Base-by-base conservation (phyloP, 2,113 vertebrate species). In the Mustelus asterias region DNA sequence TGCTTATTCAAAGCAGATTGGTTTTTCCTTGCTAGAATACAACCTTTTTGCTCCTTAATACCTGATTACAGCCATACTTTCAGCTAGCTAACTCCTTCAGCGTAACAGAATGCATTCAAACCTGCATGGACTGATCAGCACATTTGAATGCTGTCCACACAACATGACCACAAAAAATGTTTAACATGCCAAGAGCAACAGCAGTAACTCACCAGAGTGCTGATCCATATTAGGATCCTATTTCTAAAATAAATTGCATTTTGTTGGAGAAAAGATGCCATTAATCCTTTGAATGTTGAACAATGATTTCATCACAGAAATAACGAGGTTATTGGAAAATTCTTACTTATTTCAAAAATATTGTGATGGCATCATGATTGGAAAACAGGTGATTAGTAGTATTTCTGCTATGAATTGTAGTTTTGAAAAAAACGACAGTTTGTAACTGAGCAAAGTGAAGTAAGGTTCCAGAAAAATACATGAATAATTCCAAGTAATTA, bases 141-240 rank as follows among this genome's bases (percentile, higher is more conserved):
- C 63, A 94, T 69, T 70, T 24, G 63, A 41, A 70, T 94, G 65
- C 92, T 94, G 22, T 94, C 41, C 65, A 69, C 63, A 69, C 22
- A 67, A 37, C 18, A 44, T 44, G 37, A 94, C 22, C 69, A 54
- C 26, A 72, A 69, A 95, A 69, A 44, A 58, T 95, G n/a, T 48
- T 95, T 95, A 95, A 22, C 41, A 95, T 72, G 67, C 69, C 41
- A 72, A 76, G 13, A 54, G 69, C 14, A 94, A 22, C 63, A 69
- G n/a, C 94, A 90, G 88, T n/a, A 90, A 60, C 54, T 90, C 88
- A 90, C 58, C 88, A 90, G 88, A 33, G 14, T 60, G 54, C 29
- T 90, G 54, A 90, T 90, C 88, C 54, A 90, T 29, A 33, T 90
- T 90, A 63, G 88, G 54, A 90, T 63, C 88, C 26, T 54, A 95